Base-by-base conservation (phyloP, 1,140 invertebrate genomes). In the Zelostemma sp. region DNA sequence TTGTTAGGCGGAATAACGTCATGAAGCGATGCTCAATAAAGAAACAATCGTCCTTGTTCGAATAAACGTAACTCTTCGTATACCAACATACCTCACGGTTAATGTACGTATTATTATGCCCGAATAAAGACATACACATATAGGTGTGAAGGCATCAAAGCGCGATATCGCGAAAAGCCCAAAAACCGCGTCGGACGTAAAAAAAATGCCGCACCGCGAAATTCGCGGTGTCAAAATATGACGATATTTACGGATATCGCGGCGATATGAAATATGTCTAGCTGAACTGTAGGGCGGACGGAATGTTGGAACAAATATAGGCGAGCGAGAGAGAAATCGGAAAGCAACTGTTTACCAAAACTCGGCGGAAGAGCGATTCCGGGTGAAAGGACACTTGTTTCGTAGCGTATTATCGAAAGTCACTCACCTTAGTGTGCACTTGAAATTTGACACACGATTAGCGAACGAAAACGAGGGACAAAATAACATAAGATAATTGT, bases 401-500 rank as follows among this genome's bases (percentile, higher is more conserved):
- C 45, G n/a, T 3, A 1, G 19, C 2, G 11, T 19, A 46, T 46
- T 46, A 46, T 46, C 19, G 1, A 16, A 17, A 45, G 59, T 14
- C 61, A 72, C 75, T 80, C 65, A 80, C 78, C 77, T 75, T 61
- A 28, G 38, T 31, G 57, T 69, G 49, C 48, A 79, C 74, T 72
- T 61, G 46, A 59, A 76, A 77, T 80, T 80, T 75, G 65, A 73
- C 58, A 67, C 63, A 55, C 57, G 31, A 53, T 57, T 62, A 67
- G 31, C 41, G 21, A 72, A 73, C 64, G 53, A 71, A 78, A 74
- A 63, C 56, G 51, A 50, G 53, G 54, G 68, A 66, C 53, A 74
- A 76, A 80, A 77, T 76, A 79, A 79, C 49, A 72, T 71, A 74
- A 68, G 55, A 80, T 72, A 78, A 76, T 79, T 81, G 72, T 81